Percentiles rank a stretch among this genome's conserved stretches.
Evolutionary conservation across 2,113 vertebrate genomes (phyloP).

Genomic region (Oncorhynchus clarkii): DNA sequence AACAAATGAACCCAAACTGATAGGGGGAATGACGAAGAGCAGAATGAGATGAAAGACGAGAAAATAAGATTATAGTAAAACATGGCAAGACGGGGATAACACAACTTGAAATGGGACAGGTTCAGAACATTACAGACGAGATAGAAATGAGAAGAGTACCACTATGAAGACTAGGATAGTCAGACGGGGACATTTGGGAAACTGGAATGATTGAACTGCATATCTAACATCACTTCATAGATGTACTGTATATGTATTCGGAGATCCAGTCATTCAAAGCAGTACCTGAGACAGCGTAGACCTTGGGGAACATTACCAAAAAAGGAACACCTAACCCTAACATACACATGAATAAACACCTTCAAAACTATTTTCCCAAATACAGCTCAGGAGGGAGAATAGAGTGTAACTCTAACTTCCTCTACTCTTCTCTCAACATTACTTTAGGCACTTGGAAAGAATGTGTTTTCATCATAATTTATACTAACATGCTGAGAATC

Average conservation of each 20-base stretch:
- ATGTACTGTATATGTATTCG: background rate
- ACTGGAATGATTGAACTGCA: background rate
- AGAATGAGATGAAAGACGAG: constrained; percentile 11
- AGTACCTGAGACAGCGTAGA: background rate
- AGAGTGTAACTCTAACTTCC: background rate
- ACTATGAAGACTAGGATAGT: background rate
- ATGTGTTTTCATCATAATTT: constrained; percentile 50
- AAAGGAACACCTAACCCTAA: too few relatives aligned
- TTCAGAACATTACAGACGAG: background rate
- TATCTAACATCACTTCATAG: background rate
- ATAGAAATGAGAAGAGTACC: background rate
- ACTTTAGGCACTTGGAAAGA: constrained; percentile 76
- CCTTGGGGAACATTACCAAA: too few relatives aligned
- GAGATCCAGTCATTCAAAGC: background rate
- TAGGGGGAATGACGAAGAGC: background rate
- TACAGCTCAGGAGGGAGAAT: background rate
- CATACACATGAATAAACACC: constrained; percentile 19
- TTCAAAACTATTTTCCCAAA: constrained; percentile 19
- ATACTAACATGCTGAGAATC: constrained; percentile 16
- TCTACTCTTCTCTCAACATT: constrained; percentile 15
- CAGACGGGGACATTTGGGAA: background rate
- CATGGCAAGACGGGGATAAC: background rate
- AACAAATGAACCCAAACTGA: constrained; percentile 17
- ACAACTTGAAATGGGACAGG: background rate
- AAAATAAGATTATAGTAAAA: background rate